A percentile compares a stretch with the other conserved stretches of the same genome.
These are phyloP conservation scores for Serranus cabrilla DNA, from an alignment of 2,797 vertebrate genomes.

Conservation along the genomic window DNA sequence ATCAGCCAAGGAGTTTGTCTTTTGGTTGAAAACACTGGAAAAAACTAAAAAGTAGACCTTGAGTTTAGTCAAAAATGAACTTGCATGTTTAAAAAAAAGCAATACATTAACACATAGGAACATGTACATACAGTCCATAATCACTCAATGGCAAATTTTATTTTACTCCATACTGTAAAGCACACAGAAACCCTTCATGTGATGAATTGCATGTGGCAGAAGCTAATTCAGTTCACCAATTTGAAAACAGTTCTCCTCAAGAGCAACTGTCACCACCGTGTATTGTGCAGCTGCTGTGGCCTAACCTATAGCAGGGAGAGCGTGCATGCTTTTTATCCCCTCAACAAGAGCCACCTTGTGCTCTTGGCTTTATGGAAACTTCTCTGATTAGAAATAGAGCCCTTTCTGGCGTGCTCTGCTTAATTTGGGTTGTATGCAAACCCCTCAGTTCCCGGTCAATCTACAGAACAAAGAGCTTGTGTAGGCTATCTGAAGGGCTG, in stretches of 20 bases:
- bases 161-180: background rate
- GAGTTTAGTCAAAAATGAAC: background rate
- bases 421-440: conserved; percentile 75
- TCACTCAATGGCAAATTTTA: background rate
- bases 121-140: background rate
- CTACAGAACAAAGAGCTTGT: conserved; percentile 67
- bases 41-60: background rate
- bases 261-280: conserved; percentile 60
- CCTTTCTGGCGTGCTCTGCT: conserved; percentile 53
- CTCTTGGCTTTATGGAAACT: conserved; percentile 74
- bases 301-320: conserved; percentile 60
- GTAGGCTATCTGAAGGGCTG: conserved; percentile 45
- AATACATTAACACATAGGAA: background rate
- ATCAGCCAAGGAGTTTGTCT: background rate
- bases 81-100: background rate
- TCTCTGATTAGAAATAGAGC: conserved; percentile 73
- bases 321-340: conserved; percentile 54
- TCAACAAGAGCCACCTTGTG: conserved; percentile 82
- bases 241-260: conserved; percentile 49
- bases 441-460: conserved; percentile 44
- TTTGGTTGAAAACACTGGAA: background rate
- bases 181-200: conserved; percentile 5
- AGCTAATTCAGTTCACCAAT: conserved; percentile 38
- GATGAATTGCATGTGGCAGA: conserved; percentile 44
- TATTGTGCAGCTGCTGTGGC: conserved; percentile 63